Evolutionary conservation across 1,140 invertebrate genomes (phyloP).

Genomic region (Dinothrombium tinctorium): DNA sequence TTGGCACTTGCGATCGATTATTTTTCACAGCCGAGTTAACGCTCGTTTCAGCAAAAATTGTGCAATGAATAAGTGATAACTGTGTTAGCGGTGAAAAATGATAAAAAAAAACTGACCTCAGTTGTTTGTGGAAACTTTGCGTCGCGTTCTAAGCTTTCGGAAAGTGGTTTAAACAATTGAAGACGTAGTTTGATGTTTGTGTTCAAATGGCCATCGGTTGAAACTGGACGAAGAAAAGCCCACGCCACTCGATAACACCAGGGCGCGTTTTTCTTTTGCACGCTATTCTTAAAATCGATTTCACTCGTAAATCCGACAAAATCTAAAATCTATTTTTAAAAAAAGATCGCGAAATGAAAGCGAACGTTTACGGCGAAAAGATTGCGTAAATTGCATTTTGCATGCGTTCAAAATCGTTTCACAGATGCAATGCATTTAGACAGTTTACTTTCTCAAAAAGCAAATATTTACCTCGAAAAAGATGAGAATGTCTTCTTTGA

Average conservation of each 20-base stretch:
- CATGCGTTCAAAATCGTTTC: no score
- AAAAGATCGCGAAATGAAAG: no score
- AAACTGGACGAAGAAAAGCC: slow-evolving; percentile 30
- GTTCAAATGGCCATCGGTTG: slow-evolving; percentile 26
- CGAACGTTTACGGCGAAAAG: no score
- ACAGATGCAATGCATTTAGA: no score
- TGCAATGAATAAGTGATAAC: no score
- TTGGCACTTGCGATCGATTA: no score
- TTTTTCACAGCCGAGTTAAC: no score
- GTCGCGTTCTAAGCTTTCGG: background rate
- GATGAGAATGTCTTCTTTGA: slow-evolving; percentile 25
- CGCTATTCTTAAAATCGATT: no score
- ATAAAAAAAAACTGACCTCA: background rate
- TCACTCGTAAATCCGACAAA: no score
- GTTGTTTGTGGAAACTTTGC: background rate
- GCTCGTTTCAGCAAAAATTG: background rate
- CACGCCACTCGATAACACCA: slow-evolving; percentile 30
- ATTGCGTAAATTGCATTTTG: no score
- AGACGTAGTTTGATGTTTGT: slow-evolving; percentile 29
- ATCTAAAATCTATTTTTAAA: no score
- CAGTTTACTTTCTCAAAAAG: background rate
- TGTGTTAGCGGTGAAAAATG: no score
- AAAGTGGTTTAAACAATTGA: slow-evolving; percentile 29
- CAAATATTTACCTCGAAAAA: slow-evolving; percentile 29
- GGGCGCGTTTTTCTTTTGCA: background rate